Evolutionary conservation across 2,797 vertebrate species (phyloP), one percentile per base, ranked within the genome.

Genomic region (Galago senegalensis): DNA sequence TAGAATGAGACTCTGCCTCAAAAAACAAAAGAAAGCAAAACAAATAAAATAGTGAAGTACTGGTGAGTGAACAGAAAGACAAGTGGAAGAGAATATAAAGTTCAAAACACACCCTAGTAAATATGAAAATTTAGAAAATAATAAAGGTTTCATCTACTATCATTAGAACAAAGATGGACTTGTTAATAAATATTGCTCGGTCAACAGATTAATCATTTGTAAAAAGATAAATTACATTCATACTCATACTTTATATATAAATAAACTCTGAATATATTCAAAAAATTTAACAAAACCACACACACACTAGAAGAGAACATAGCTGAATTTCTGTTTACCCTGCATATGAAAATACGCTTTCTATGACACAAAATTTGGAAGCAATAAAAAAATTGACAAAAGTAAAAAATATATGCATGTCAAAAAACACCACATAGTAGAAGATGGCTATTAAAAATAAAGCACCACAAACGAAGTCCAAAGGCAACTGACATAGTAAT

Each of bases 161-260:
- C 40, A 80, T 31, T 49, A 20, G 31, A 65, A 72, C 14, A 81
- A 73, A 63, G 17, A 65, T 8, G 9, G 58, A 67, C 31, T 37
- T 85, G 37, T 40, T 40, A 5, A 40, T 40, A 14, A 88, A 65
- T 21, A 58, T 16, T 58, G 11, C 58, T 58, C 43, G 25, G 46
- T 82, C 31, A 82, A 82, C 21, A 73, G 40, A 72, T 40, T 40
- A 81, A 25, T 23, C 49, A 56, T 46, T 43, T 58, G 49, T 60
- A 83, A 90, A 72, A 75, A 89, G 8, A 85, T 49, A 90, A 89
- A 77, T 49, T 61, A 89, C n/a, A 70, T 21, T 25, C n/a, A 53
- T 27, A 13, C 27, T 94, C 37, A 49, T 3, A 56, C 29, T n/a
- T 85, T 79, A 81, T 31, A 81, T 2, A 63, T 16, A 25, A n/a